Base-by-base conservation (phyloP, 2,113 vertebrate species). In the Paramormyrops kingsleyae region DNA sequence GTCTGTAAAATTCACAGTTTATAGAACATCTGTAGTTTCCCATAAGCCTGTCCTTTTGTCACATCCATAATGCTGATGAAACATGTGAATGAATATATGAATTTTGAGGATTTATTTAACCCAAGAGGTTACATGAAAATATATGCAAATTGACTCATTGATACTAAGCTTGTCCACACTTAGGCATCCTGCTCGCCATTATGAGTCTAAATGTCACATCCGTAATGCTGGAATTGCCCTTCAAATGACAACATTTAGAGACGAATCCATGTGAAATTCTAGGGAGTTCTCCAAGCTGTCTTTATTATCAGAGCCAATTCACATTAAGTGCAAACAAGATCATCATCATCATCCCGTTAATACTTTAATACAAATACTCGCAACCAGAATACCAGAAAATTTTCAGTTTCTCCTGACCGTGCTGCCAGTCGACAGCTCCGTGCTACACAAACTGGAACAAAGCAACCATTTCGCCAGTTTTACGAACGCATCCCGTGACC, bases 231-330 rank as follows among this genome's bases (percentile, higher is more conserved):
- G 10, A 31, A 31, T 24, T 31, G 31, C 24, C 21, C 21, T 62
- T n/a, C 21, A 62, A 66, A 85, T 24, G 83, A 19, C 42, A 85
- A n/a, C 62, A 31, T 66, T 66, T 66, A 27, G 42, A 91, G n/a
- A 66, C 66, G 21, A 77, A 88, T 44, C n/a, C 90, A 27, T 59
- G 35, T 56, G 52, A 80, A 5, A 39, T 46, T 85, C 46, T 42
- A 80, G 90, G 89, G 31, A 89, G 93, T 92, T 95, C 94, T 94
- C 92, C 93, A 95, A 96, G 94, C 94, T 94, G 93, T 94, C 94
- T 96, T 96, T 96, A 96, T 96, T 96, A 90, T 94, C 91, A 93
- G 90, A 94, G 90, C 94, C 92, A 93, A 90, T 94, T 96, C 93
- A 96, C 93, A 94, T 94, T 92, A 92, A 93, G 91, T 92, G 94